Conservation (phyloP, 2,113 vertebrate genomes). For the Nothoprocta pentlandii region DNA sequence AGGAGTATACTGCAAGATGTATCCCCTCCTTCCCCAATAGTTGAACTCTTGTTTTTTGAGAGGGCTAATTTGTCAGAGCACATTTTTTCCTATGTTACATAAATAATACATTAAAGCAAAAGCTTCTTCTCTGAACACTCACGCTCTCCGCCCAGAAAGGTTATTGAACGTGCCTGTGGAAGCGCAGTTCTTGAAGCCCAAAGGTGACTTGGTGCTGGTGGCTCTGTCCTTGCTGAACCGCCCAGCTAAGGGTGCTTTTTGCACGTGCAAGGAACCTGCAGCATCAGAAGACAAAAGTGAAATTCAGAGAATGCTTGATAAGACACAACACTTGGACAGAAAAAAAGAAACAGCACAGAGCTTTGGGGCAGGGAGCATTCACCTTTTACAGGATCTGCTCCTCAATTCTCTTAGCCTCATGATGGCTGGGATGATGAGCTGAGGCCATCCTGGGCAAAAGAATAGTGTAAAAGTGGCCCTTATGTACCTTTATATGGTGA, state of each 20-base stretch:
- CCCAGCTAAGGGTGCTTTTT: background rate
- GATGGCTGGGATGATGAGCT: background rate
- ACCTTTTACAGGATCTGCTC: background rate
- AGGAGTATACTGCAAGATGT: slow-evolving; percentile 46
- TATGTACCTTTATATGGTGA: background rate
- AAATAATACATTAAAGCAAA: slow-evolving; percentile 60
- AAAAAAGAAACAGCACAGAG: background rate
- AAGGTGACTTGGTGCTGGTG: background rate
- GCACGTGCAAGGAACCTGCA: background rate
- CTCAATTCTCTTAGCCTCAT: background rate
- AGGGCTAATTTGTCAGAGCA: slow-evolving; percentile 58
- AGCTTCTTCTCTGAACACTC: slow-evolving; percentile 14
- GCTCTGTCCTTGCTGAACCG: background rate
- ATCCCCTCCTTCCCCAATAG: slow-evolving; percentile 44
- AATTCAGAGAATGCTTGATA: background rate
- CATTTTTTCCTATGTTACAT: slow-evolving; percentile 27
- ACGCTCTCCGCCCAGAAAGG: background rate
- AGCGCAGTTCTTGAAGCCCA: background rate
- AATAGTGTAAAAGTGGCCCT: background rate
- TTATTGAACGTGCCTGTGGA: background rate
- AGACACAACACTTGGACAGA: background rate
- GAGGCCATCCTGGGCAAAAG: background rate
- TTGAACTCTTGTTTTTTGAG: slow-evolving; percentile 44
- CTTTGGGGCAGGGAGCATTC: background rate
- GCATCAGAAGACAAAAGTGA: fast-evolving